Evolutionary conservation across 2,888 invertebrate genomes (phyloP), one percentile per base, ranked within the genome.

Genomic region (Drosophila barbarae): DNA sequence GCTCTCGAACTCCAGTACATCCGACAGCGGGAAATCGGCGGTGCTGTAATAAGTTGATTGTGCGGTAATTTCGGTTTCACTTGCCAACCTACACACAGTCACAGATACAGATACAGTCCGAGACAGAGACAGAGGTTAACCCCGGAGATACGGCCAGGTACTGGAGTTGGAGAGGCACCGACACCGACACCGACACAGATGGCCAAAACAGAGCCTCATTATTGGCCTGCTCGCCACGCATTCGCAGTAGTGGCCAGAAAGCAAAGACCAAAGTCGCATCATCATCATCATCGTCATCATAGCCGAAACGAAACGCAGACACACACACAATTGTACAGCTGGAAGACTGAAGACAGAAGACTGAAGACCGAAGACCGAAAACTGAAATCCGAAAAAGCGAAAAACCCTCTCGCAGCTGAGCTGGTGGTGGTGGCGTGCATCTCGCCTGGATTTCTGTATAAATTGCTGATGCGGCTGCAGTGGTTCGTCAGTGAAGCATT

Each of bases 401-500:
- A 61, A 63, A 21, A 61, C 71, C 55, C 74, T 80, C 76, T 74
- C 79, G 41, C 61, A 72, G 47, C 41, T 12, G 6, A 35, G 18
- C 57, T 54, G 49, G 30, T 64, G 50, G 63, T 69, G 53, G 78
- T 71, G 77, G 64, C 64, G 72, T 81, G 84, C 75, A 76, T 76
- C 72, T 58, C 46, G 34, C 74, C 83, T 68, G 60, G 76, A 61
- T 81, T 87, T 88, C 84, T 84, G 89, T 90, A 90, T 90, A 90
- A 90, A 90, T 89, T 87, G 89, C 84, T 89, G 89, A 86, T 86
- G 81, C 88, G 84, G 78, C 77, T 81, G 83, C 86, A 79, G 77
- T 85, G 84, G 81, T 86, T 89, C 86, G 88, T 89, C 90, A 90
- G 89, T 90, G 87, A 88, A 90, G 87, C 87, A 88, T 88, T 88